Evolutionary conservation across 2,888 invertebrate species (phyloP).

Genomic region (Drosophila affinis): DNA sequence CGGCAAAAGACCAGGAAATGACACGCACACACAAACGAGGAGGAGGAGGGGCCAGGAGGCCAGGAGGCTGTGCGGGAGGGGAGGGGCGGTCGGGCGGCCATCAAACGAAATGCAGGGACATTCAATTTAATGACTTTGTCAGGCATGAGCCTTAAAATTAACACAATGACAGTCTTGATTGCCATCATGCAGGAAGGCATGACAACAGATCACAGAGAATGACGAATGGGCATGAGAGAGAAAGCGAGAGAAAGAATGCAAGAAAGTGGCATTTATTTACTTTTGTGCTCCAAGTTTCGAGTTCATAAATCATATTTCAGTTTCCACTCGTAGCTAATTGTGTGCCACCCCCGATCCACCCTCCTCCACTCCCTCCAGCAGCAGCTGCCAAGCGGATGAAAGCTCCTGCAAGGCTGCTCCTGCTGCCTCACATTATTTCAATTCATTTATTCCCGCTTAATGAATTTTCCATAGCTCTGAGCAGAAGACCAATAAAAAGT

Average conservation of each 20-base stretch:
- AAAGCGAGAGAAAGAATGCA: too few species aligned
- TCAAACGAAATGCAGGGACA: slow-evolving; percentile 35
- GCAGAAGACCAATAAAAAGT: slow-evolving; percentile 20
- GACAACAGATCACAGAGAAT: slow-evolving; percentile 13
- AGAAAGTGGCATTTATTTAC: not conserved
- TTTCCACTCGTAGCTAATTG: slow-evolving; percentile 14
- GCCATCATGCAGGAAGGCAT: not conserved
- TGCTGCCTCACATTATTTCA: slow-evolving; percentile 34
- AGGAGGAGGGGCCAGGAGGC: not conserved
- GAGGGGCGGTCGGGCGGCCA: not conserved
- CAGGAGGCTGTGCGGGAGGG: not conserved
- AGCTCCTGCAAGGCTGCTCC: slow-evolving; percentile 7
- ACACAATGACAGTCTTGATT: slow-evolving; percentile 27
- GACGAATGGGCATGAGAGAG: slow-evolving; percentile 9
- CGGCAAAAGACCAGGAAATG: slow-evolving; percentile 55
- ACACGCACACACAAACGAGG: slow-evolving; percentile 53
- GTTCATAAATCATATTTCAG: not conserved
- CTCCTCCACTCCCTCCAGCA: not conserved
- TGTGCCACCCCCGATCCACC: not conserved
- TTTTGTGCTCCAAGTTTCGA: not conserved
- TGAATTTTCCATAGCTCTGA: slow-evolving; percentile 11
- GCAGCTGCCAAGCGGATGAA: slow-evolving; percentile 31
- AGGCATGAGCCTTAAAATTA: slow-evolving; percentile 27
- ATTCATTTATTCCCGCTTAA: slow-evolving; percentile 25
- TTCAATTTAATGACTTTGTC: slow-evolving; percentile 43